phyloP scores from a whole-genome alignment of 2,888 invertebrate species.

The Ormyrus nitidulus region DNA sequence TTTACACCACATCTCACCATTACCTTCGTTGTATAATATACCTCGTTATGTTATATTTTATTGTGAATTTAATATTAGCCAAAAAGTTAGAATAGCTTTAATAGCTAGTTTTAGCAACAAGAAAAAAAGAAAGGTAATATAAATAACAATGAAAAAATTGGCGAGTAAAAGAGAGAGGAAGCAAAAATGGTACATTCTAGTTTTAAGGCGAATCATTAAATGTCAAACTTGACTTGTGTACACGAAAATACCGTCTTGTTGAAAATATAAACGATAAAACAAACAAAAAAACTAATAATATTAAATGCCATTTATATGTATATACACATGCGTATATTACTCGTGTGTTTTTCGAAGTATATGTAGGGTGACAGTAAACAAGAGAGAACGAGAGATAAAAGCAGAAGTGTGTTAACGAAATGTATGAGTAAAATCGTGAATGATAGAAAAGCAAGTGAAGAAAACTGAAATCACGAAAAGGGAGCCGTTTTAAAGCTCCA shows the following conservation, averaged over 20 bases:
- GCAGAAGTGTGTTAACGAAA: slow-evolving; percentile 27
- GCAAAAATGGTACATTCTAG: slow-evolving; percentile 23
- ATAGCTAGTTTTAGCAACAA: slow-evolving; percentile 38
- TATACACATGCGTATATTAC: slow-evolving; percentile 55
- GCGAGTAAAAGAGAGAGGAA: background rate
- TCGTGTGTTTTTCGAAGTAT: slow-evolving; percentile 49
- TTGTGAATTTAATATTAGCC: slow-evolving; percentile 68
- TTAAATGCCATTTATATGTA: slow-evolving; percentile 53
- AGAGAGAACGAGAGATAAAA: slow-evolving; percentile 26
- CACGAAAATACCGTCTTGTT: slow-evolving; percentile 33
- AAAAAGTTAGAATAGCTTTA: slow-evolving; percentile 61
- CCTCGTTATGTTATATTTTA: slow-evolving; percentile 68
- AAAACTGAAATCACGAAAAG: slow-evolving; percentile 11
- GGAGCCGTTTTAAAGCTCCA: slow-evolving; percentile 9
- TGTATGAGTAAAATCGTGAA: slow-evolving; percentile 36
- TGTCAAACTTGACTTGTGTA: slow-evolving; percentile 34
- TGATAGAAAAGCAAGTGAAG: slow-evolving; percentile 11
- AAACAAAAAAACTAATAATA: slow-evolving; percentile 39
- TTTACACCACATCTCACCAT: background rate
- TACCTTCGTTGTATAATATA: slow-evolving; percentile 59
- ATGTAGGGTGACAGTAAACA: slow-evolving; percentile 12
- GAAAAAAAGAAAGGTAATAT: slow-evolving; percentile 50
- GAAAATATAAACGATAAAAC: slow-evolving; percentile 24
- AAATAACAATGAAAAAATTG: slow-evolving; percentile 23
- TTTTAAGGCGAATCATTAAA: slow-evolving; percentile 33